Percentiles rank a stretch among this genome's conserved stretches.
Evolutionary conservation across 2,113 vertebrate species (phyloP).

Genomic region (Ammospiza caudacuta): DNA sequence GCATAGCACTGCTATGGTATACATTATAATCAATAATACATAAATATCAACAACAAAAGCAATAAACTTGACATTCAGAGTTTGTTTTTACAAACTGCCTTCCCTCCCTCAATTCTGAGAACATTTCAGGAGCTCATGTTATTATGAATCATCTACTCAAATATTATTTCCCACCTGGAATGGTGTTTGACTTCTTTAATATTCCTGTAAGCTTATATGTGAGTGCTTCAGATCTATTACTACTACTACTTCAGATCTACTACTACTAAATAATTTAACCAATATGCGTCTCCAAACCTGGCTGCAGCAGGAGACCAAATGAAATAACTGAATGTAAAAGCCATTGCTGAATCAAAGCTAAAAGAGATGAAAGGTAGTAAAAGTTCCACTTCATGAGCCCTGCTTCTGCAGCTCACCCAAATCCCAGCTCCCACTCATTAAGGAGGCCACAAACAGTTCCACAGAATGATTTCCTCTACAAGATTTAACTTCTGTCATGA

Average conservation of each 20-base stretch:
- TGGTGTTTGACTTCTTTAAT: neutral
- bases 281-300: neutral
- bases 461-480: neutral
- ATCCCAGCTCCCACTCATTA: neutral
- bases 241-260: neutral
- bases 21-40: neutral
- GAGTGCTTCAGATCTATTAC: neutral
- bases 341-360: neutral
- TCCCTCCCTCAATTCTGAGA: neutral
- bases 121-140: neutral
- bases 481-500: neutral
- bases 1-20: neutral
- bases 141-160: neutral
- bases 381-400: neutral
- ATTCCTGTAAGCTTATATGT: neutral
- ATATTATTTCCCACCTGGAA: neutral
- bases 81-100: neutral
- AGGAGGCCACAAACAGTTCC: neutral
- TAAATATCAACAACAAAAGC: neutral
- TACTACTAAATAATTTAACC: neutral
- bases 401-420: neutral
- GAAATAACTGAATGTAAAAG: neutral
- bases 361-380: neutral
- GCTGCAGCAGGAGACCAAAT: neutral
- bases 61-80: neutral